phyloP scores from a whole-genome alignment of 2,888 invertebrate genomes.

The Apotomis capreana region DNA sequence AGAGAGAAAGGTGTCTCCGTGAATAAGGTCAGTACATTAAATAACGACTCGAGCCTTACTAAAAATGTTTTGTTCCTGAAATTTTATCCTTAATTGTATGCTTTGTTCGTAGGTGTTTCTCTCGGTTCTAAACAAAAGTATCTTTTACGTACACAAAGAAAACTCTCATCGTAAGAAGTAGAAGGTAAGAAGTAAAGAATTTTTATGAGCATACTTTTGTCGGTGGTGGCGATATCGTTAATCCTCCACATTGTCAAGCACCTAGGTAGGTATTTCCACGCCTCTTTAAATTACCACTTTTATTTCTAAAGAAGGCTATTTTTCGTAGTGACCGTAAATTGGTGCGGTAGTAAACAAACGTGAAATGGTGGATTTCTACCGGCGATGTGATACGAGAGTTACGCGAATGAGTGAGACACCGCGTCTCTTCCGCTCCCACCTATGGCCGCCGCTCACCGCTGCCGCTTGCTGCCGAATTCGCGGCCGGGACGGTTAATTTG shows the following conservation, averaged over 20 bases:
- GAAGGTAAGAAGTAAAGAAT: constrained; percentile 56
- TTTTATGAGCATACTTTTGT: constrained; percentile 61
- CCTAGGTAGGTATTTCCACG: constrained; percentile 52
- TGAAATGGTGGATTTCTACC: too few species aligned
- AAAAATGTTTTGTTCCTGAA: constrained; percentile 39
- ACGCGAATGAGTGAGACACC: too few species aligned
- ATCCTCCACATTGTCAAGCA: constrained; percentile 60
- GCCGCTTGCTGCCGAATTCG: too few species aligned
- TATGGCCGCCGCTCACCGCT: too few species aligned
- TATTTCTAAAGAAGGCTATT: constrained; percentile 45
- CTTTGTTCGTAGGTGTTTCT: constrained; percentile 44
- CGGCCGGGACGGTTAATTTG: too few species aligned
- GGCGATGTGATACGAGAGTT: too few species aligned
- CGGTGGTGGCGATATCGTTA: constrained; percentile 63
- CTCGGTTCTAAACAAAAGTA: constrained; percentile 55
- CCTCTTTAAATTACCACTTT: constrained; percentile 57
- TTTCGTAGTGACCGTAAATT: constrained; percentile 24
- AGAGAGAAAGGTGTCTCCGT: constrained; percentile 19
- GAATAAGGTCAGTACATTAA: constrained; percentile 33
- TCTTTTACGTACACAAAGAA: constrained; percentile 52
- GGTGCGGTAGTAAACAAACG: not conserved
- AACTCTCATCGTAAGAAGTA: constrained; percentile 51
- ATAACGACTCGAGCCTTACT: constrained; percentile 22
- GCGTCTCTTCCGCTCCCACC: too few species aligned
- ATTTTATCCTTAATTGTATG: constrained; percentile 39